Conservation (phyloP, 2,888 invertebrate genomes). For the Xanthostigma xanthostigma region DNA sequence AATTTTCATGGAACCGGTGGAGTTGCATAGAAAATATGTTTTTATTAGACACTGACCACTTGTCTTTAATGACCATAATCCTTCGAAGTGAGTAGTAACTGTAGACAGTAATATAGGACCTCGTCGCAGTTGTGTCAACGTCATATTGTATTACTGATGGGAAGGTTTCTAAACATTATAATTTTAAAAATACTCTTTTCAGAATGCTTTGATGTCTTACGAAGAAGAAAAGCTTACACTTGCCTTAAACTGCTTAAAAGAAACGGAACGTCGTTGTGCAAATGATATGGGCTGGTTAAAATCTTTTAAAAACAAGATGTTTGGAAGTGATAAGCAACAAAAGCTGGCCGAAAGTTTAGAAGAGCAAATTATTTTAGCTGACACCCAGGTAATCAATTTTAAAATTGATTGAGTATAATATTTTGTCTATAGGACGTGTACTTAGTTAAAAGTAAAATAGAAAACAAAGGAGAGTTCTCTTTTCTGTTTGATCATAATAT, state of each 20-base stretch:
- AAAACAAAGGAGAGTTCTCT: too few species aligned
- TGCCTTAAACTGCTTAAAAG: conserved; percentile 38
- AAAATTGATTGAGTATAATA: background rate
- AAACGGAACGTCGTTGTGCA: conserved; percentile 43
- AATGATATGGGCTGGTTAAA: conserved; percentile 38
- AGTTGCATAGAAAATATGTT: too few species aligned
- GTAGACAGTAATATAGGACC: too few species aligned
- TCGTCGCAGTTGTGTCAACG: too few species aligned
- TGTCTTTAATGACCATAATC: too few species aligned
- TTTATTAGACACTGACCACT: too few species aligned
- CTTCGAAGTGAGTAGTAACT: too few species aligned
- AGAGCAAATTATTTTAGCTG: conserved; percentile 49
- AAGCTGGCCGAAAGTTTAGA: conserved; percentile 35
- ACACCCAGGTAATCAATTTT: conserved; percentile 29
- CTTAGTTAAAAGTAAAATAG: too few species aligned
- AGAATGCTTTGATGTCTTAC: conserved; percentile 56
- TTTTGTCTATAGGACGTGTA: background rate
- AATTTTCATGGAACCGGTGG: too few species aligned
- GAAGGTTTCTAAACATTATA: too few species aligned
- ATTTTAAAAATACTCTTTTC: conserved; percentile 13
- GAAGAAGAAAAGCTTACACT: conserved; percentile 47
- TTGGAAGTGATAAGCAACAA: conserved; percentile 21
- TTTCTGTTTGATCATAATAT: too few species aligned
- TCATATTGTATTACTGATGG: too few species aligned
- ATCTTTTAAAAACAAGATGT: conserved; percentile 33